A percentile compares a stretch with the other conserved stretches of the same genome.
These are phyloP conservation scores for Linnaemya vulpina DNA, from an alignment of 2,888 invertebrate species.

Conservation along the genomic window DNA sequence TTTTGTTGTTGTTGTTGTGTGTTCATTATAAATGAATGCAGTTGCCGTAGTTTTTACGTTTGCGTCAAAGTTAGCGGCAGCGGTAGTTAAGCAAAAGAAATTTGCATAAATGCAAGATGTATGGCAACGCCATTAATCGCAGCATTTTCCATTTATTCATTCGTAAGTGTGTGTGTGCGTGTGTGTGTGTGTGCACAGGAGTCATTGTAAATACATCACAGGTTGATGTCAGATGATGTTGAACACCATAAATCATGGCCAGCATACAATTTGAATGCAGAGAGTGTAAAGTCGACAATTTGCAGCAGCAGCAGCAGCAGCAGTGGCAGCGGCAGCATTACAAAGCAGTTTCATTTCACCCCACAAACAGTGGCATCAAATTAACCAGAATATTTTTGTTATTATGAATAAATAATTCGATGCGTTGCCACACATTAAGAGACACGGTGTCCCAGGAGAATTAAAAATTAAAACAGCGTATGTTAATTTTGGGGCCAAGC, in stretches of 20 bases:
- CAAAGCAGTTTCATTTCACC: conserved; percentile 8
- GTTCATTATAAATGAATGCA: background rate
- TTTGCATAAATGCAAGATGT: conserved; percentile 31
- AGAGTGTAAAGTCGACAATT: conserved; percentile 21
- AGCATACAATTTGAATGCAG: background rate
- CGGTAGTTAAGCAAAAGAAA: conserved; percentile 12
- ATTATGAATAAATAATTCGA: background rate
- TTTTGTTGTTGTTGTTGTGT: too few species aligned
- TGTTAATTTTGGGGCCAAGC: conserved; percentile 32
- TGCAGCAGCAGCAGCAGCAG: conserved; percentile 1
- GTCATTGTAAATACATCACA: conserved; percentile 3
- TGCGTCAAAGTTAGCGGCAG: background rate
- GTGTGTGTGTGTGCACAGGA: background rate
- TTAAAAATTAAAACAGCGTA: conserved; percentile 34
- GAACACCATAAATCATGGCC: conserved; percentile 49
- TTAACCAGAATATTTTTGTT: conserved; percentile 37
- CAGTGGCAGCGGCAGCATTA: conserved; percentile 4
- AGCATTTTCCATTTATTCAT: conserved; percentile 5
- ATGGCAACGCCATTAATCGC: conserved; percentile 48
- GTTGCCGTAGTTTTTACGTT: conserved; percentile 18
- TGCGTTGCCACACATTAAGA: background rate
- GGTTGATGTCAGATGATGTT: conserved; percentile 16
- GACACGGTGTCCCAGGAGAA: conserved; percentile 34
- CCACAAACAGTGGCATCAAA: conserved; percentile 40
- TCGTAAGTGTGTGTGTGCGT: background rate